Evolutionary conservation across 2,888 invertebrate species (phyloP).

Genomic region (Phorcus lineatus): DNA sequence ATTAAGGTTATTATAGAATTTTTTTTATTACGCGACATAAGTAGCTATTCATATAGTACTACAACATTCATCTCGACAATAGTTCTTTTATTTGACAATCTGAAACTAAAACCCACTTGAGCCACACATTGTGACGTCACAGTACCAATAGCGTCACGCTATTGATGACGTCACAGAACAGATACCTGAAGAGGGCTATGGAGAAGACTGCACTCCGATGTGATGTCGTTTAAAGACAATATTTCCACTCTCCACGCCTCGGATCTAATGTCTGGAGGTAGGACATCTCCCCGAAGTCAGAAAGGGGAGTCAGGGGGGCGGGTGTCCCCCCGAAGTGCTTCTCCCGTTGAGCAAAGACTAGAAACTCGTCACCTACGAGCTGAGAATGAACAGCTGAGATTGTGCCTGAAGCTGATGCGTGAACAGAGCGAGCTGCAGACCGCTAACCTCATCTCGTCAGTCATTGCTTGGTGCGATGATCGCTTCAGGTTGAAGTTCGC

Average conservation of each 20-base stretch:
- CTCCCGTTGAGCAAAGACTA: neutral
- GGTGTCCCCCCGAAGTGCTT: neutral
- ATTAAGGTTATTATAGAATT: too few species aligned
- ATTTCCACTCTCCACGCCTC: neutral
- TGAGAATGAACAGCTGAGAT: constrained; percentile 44
- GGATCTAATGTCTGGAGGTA: neutral
- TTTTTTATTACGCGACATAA: too few species aligned
- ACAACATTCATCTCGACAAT: too few species aligned
- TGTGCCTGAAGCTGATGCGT: constrained; percentile 37
- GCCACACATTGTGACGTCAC: neutral
- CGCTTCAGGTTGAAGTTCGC: constrained; percentile 38
- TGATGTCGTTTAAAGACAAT: neutral
- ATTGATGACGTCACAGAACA: constrained; percentile 6
- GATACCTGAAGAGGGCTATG: neutral
- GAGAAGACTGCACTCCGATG: neutral
- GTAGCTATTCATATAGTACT: too few species aligned
- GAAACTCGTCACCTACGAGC: constrained; percentile 22
- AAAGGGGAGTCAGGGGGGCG: neutral
- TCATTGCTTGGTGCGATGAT: constrained; percentile 39
- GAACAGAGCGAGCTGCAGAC: constrained; percentile 42
- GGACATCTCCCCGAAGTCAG: neutral
- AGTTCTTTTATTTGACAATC: too few species aligned
- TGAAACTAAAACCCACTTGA: too few species aligned
- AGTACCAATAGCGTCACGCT: neutral
- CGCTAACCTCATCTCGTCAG: constrained; percentile 37